phyloP scores from a whole-genome alignment of 2,797 vertebrate genomes.

The Onychomys leucogaster region DNA sequence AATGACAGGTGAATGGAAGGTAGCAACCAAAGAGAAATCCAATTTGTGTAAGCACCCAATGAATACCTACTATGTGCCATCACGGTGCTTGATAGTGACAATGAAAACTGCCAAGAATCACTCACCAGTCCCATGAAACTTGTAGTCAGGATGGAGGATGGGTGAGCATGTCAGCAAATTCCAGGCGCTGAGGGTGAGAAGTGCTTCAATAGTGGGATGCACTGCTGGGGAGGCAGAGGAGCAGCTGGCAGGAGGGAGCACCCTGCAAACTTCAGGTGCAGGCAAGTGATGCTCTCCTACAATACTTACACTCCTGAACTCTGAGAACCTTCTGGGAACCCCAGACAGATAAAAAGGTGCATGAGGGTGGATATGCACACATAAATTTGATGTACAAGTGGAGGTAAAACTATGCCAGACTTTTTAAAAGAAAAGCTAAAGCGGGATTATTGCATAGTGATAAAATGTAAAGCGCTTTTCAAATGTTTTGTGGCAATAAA shows the following conservation, averaged over 20 bases:
- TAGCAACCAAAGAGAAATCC: background rate
- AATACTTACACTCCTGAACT: slow-evolving; percentile 55
- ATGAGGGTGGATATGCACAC: background rate
- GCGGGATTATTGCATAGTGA: background rate
- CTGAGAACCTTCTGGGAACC: background rate
- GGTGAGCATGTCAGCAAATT: background rate
- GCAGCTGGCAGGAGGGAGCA: background rate
- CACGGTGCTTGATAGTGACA: background rate
- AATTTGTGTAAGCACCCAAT: background rate
- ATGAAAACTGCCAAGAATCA: background rate
- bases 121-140: background rate
- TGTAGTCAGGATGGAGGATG: background rate
- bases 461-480: background rate
- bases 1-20: background rate
- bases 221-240: background rate
- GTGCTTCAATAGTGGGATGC: background rate
- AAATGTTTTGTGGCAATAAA: slow-evolving; percentile 26
- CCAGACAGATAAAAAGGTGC: background rate
- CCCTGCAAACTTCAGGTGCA: background rate
- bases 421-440: slow-evolving; percentile 29
- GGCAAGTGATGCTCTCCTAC: background rate
- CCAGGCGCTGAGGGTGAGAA: background rate
- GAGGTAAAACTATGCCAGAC: background rate
- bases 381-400: background rate
- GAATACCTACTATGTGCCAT: background rate